Conservation (phyloP, 2,888 invertebrate species). For the Nomada fucata region DNA sequence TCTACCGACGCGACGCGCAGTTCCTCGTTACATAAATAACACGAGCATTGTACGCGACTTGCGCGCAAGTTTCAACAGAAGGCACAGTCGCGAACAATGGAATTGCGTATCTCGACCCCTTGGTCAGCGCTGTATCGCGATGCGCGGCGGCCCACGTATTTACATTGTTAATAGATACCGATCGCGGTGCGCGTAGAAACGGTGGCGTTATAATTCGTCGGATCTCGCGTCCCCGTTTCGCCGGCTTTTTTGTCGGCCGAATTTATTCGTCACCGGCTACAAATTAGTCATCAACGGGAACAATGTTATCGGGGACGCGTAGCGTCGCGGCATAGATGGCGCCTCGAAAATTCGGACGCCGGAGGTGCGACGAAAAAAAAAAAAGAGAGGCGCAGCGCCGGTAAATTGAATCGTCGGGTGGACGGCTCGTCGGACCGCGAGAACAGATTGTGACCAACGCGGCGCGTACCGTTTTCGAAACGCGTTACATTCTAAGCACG, state of each 20-base stretch:
- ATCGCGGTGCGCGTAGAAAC: conserved; percentile 3
- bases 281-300: conserved; percentile 50
- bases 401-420: conserved; percentile 32
- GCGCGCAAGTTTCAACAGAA: conserved; percentile 71
- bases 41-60: conserved; percentile 8
- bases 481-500: background rate
- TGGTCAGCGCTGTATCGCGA: conserved; percentile 60
- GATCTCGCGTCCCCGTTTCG: conserved; percentile 33
- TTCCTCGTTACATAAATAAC: conserved; percentile 55
- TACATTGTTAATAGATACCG: conserved; percentile 71
- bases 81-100: conserved; percentile 71
- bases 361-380: background rate
- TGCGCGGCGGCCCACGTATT: conserved; percentile 63
- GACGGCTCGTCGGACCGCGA: conserved; percentile 16
- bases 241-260: conserved; percentile 42
- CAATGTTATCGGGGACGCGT: conserved; percentile 45
- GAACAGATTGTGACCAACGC: conserved; percentile 3
- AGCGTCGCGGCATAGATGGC: background rate
- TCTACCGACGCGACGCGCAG: conserved; percentile 3
- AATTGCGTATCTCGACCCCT: conserved; percentile 67
- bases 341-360: conserved; percentile 9
- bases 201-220: conserved; percentile 52
- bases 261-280: conserved; percentile 51
- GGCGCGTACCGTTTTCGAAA: background rate
- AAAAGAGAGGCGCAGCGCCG: background rate